Evolutionary conservation across 2,113 vertebrate genomes (phyloP).

Genomic region (Telmatochromis bifrenatus): DNA sequence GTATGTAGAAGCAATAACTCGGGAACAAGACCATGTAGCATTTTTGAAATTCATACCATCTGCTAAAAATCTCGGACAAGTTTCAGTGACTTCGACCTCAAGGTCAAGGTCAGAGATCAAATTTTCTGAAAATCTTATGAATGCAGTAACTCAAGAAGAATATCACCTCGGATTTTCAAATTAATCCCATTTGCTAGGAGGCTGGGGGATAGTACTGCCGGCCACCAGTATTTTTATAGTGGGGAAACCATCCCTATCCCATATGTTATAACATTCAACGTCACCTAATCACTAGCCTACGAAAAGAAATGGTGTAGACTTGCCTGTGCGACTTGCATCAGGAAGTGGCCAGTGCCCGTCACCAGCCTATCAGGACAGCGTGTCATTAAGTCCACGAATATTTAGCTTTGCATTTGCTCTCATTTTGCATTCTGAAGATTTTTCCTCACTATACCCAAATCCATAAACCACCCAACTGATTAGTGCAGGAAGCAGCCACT

Average conservation of each 20-base stretch:
- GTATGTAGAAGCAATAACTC: not conserved
- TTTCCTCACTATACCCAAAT: not conserved
- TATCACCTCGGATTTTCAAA: not conserved
- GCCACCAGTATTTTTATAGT: not conserved
- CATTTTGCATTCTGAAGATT: not conserved
- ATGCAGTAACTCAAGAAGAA: not conserved
- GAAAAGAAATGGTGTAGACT: not conserved
- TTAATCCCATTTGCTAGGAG: not conserved
- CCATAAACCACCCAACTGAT: not conserved
- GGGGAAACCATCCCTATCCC: not conserved
- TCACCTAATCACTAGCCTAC: not conserved
- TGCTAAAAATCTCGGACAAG: not conserved
- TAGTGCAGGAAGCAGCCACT: not conserved
- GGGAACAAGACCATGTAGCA: not conserved
- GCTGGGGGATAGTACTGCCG: not conserved
- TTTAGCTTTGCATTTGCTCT: not conserved
- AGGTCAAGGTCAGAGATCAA: not conserved
- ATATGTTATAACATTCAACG: too few species aligned
- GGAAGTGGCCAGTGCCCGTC: not conserved
- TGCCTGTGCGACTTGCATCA: not conserved
- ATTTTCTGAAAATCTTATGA: not conserved
- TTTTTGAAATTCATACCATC: not conserved
- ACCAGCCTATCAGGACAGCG: not conserved
- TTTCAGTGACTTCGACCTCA: not conserved
- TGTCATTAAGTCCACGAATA: not conserved